These are phyloP conservation scores for Tichodroma muraria DNA, from an alignment of 2,113 vertebrate species.

Conservation along the genomic window DNA sequence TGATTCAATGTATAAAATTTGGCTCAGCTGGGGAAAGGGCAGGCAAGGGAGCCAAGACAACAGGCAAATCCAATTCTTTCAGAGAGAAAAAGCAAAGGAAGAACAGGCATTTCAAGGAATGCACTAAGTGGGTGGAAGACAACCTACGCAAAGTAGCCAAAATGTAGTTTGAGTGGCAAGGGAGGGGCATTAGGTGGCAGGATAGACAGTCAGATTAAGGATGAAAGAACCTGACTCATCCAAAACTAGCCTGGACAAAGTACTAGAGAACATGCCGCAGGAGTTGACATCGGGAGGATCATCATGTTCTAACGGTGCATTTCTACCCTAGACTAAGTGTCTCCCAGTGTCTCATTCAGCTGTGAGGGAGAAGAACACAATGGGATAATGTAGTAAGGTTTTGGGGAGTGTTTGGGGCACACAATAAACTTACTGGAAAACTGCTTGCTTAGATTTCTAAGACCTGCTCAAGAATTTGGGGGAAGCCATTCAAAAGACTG, in stretches of 20 bases:
- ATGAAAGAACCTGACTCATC: conserved; percentile 26
- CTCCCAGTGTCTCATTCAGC: not conserved
- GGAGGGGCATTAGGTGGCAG: not conserved
- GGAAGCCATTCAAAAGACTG: not conserved
- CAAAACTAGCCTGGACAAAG: conserved; percentile 23
- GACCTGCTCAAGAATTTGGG: not conserved
- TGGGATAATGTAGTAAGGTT: not conserved
- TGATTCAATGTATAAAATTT: not conserved
- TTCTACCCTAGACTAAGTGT: not conserved
- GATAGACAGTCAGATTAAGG: not conserved
- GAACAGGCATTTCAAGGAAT: not conserved
- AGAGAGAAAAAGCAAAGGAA: not conserved
- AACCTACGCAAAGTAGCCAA: not conserved
- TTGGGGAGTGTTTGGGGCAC: not conserved
- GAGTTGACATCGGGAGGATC: not conserved
- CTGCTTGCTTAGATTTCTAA: not conserved
- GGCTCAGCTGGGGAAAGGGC: not conserved
- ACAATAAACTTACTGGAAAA: not conserved
- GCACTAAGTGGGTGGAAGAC: not conserved
- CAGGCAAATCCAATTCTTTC: not conserved
- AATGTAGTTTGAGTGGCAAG: not conserved
- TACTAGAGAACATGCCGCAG: not conserved
- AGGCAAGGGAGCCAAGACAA: not conserved
- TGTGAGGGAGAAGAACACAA: not conserved
- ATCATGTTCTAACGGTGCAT: not conserved